These are phyloP conservation scores for Troglohyphantes excavatus DNA, from an alignment of 2,888 invertebrate species.

Conservation along the genomic window DNA sequence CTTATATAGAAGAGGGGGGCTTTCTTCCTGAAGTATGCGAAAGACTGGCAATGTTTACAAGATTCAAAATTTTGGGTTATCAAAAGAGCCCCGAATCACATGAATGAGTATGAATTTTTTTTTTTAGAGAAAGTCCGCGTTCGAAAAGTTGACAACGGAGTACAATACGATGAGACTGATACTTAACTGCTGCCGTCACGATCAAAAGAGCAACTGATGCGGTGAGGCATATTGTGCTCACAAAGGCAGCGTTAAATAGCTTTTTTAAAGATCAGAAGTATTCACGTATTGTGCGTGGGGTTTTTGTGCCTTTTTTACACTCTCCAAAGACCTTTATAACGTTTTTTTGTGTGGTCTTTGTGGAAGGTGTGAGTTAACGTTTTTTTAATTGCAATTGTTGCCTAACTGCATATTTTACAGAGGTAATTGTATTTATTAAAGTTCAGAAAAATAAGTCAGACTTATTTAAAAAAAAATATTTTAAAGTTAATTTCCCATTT, in stretches of 20 bases:
- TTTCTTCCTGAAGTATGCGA: slow-evolving; percentile 36
- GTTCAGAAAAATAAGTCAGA: too few species aligned
- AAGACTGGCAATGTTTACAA: slow-evolving; percentile 74
- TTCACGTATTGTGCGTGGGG: slow-evolving; percentile 31
- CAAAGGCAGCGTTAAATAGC: slow-evolving; percentile 40
- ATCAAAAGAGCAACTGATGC: slow-evolving; percentile 60
- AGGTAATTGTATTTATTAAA: background rate
- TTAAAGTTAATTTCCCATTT: too few species aligned
- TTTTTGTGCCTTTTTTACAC: background rate
- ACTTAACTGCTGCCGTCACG: slow-evolving; percentile 44
- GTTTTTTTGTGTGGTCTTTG: background rate
- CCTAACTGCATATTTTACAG: background rate
- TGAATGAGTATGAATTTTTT: slow-evolving; percentile 10
- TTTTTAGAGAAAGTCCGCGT: slow-evolving; percentile 38
- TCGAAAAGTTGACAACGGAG: slow-evolving; percentile 40
- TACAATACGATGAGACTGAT: slow-evolving; percentile 60
- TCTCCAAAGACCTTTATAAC: background rate
- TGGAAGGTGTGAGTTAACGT: background rate
- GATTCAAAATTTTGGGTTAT: slow-evolving; percentile 31
- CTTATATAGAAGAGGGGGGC: background rate
- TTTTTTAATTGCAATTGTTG: background rate
- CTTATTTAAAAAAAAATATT: too few species aligned
- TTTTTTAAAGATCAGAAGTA: slow-evolving; percentile 44
- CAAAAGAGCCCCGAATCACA: slow-evolving; percentile 29
- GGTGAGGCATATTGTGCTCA: slow-evolving; percentile 38